phyloP scores from a whole-genome alignment of 2,797 vertebrate species.

The Geotria australis region DNA sequence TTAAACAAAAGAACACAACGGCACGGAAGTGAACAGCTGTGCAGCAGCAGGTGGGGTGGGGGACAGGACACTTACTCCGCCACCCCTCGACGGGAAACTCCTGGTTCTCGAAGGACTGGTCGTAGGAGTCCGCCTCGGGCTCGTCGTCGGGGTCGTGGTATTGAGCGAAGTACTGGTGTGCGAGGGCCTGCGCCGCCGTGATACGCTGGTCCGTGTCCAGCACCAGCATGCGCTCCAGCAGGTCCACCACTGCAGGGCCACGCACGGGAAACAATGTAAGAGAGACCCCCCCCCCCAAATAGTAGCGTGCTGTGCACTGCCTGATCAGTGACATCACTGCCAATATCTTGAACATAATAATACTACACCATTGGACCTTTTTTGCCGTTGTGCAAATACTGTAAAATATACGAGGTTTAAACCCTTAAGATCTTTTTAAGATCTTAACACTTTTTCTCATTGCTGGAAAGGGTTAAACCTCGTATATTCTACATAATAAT shows the following conservation, averaged over 20 bases:
- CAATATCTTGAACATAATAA: too few relatives aligned
- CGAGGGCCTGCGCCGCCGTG: slow-evolving; percentile 50
- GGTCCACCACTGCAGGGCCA: slow-evolving; percentile 37
- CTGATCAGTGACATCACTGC: too few relatives aligned
- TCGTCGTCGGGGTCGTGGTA: slow-evolving; percentile 85
- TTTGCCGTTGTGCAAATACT: too few relatives aligned
- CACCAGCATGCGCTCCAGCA: slow-evolving; percentile 74
- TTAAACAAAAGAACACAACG: neutral
- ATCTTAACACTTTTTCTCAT: too few relatives aligned
- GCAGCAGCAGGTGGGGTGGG: neutral
- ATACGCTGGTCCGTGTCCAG: slow-evolving; percentile 78
- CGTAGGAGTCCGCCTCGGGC: slow-evolving; percentile 53
- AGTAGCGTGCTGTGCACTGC: too few relatives aligned
- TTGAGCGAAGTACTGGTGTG: slow-evolving; percentile 76
- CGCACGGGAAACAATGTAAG: neutral
- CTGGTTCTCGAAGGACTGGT: slow-evolving; percentile 64
- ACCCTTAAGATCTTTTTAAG: too few relatives aligned
- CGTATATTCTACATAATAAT: too few relatives aligned
- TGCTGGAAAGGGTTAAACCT: too few relatives aligned
- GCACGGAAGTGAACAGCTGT: neutral
- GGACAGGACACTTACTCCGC: slow-evolving; percentile 31
- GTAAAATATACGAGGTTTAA: too few relatives aligned
- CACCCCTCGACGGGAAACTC: slow-evolving; percentile 70
- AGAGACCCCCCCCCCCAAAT: neutral
- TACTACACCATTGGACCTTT: too few relatives aligned